phyloP scores from a whole-genome alignment of 2,113 vertebrate species.

The Gulo gulo region DNA sequence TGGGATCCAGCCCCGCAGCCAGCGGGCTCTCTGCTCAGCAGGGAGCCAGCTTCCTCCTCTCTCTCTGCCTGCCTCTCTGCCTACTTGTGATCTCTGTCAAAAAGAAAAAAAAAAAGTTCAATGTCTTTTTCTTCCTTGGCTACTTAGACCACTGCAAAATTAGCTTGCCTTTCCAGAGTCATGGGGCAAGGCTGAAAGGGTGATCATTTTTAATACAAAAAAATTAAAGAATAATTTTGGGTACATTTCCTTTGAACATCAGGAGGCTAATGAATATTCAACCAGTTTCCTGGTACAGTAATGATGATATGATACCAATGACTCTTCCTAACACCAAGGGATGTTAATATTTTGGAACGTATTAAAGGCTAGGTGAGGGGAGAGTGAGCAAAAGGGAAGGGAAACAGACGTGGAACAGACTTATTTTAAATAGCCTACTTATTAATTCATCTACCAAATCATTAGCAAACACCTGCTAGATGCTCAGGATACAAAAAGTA shows the following conservation, averaged over 20 bases:
- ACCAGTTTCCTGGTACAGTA: neutral
- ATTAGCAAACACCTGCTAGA: neutral
- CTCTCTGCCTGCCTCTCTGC: no score
- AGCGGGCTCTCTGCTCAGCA: no score
- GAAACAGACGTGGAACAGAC: neutral
- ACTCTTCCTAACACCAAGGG: neutral
- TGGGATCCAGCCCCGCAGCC: no score
- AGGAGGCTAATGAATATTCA: neutral
- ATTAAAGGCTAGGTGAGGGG: neutral
- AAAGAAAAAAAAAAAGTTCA: neutral
- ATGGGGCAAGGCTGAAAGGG: neutral
- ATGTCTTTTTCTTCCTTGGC: neutral
- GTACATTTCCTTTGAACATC: neutral
- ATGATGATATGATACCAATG: neutral
- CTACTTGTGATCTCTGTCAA: no score
- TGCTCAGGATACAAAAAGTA: neutral
- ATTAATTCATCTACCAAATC: neutral
- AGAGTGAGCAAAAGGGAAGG: neutral
- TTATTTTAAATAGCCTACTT: neutral
- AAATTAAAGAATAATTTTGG: neutral
- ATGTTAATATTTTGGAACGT: neutral
- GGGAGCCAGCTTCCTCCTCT: no score
- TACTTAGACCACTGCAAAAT: neutral
- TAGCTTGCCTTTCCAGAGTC: neutral
- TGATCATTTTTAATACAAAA: neutral